Evolutionary conservation across 2,797 vertebrate genomes (phyloP), one percentile per base, ranked within the genome.

Genomic region (Eospalax fontanierii): DNA sequence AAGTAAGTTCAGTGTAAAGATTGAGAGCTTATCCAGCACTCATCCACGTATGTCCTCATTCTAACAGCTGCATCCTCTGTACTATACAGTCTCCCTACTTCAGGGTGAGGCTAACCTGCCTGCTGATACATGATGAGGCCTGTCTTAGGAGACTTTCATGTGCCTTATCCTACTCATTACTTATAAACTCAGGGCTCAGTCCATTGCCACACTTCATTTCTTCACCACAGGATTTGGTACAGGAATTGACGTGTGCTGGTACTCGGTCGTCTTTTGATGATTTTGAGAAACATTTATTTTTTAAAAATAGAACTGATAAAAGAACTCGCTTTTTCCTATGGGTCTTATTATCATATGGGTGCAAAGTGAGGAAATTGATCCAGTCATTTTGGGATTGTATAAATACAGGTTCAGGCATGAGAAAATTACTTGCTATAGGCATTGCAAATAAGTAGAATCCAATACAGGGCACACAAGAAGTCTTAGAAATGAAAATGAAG

Each of bases 291-390:
- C 81, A 89, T 33, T 14, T 93, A 71, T 87, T 22, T 79, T 80
- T 86, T 66, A 65, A 93, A 89, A 21, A n/a, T n/a, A 92, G 8
- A 85, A 26, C 19, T 91, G 76, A 66, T 73, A 87, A 22, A 93
- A 87, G 18, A 91, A 73, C 75, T 35, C 16, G 35, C 24, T 46
- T 7, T 87, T 75, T 96, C 59, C 59, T 93, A 82, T 94, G 46
- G 18, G 82, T 84, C 76, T 91, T 87, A 93, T 73, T 78, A 26
- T 28, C 46, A 74, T 82, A 46, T 79, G 35, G 33, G 14, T 61
- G 1, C 79, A 90, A 82, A 81, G 26, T 28, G 78, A 95, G 40
- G 40, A 96, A 95, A 93, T 65, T 73, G 28, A 88, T 43, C 46
- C 2, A 66, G 26, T 46, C 18, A 43, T 91, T 87, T 79, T 76